A percentile compares a stretch with the other conserved stretches of the same genome.
Evolutionary conservation across 2,888 invertebrate genomes (phyloP).

Genomic region (Sminthurinus aureus): DNA sequence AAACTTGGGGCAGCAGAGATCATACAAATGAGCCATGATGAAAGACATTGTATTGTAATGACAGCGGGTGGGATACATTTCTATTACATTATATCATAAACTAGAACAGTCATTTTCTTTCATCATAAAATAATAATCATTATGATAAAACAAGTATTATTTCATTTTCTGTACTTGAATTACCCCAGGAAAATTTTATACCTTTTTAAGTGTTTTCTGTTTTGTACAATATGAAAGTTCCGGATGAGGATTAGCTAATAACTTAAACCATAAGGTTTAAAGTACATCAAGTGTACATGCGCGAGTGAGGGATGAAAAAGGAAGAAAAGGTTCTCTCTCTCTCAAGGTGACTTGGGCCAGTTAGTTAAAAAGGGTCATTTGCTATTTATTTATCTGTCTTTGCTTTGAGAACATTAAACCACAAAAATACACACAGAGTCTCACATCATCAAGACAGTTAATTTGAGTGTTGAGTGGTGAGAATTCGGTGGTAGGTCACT

Average conservation of each 20-base stretch:
- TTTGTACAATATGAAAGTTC: neutral
- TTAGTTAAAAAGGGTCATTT: neutral
- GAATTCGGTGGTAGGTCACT: too few relatives aligned
- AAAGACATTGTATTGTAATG: neutral
- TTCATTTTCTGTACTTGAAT: neutral
- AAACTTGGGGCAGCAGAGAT: too few relatives aligned
- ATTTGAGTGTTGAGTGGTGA: too few relatives aligned
- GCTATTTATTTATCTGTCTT: constrained; percentile 8
- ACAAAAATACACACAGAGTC: neutral
- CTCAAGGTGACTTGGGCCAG: neutral
- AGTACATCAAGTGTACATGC: neutral
- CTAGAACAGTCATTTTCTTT: neutral
- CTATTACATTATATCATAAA: neutral
- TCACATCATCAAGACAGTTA: neutral
- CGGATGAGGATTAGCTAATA: too few relatives aligned
- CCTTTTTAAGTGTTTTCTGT: neutral
- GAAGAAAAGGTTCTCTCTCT: constrained; percentile 6
- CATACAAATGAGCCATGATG: too few relatives aligned
- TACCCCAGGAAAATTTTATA: neutral
- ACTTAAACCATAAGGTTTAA: too few relatives aligned
- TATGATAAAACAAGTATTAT: too few relatives aligned
- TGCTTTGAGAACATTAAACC: neutral
- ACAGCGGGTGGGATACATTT: neutral
- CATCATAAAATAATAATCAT: neutral
- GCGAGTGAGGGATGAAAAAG: neutral